Evolutionary conservation across 2,888 invertebrate genomes (phyloP).

Genomic region (Carpatolechia fugitivella): DNA sequence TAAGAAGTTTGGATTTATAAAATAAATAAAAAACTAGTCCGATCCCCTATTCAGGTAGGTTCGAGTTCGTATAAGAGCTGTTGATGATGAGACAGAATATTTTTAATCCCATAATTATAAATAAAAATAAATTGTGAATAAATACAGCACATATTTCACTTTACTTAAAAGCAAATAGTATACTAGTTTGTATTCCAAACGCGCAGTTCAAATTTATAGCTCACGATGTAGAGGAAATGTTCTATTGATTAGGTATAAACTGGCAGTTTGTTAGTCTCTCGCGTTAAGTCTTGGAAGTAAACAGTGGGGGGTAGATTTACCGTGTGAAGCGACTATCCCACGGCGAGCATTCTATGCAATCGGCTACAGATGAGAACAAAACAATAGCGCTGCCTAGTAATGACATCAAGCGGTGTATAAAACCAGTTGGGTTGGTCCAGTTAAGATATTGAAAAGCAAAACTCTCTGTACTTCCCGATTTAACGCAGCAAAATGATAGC

Average conservation of each 20-base stretch:
- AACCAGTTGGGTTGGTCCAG: background rate
- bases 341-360: constrained; percentile 36
- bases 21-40: too few relatives aligned
- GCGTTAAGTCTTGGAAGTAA: constrained; percentile 7
- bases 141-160: too few relatives aligned
- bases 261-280: background rate
- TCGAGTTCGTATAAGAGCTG: too few relatives aligned
- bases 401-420: background rate
- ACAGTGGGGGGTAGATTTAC: constrained; percentile 24
- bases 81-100: too few relatives aligned
- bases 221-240: background rate
- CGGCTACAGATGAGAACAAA: constrained; percentile 15
- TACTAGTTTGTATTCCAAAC: background rate
- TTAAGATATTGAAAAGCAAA: too few relatives aligned
- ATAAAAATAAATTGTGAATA: too few relatives aligned
- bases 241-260: constrained; percentile 5
- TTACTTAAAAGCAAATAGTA: too few relatives aligned
- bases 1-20: too few relatives aligned
- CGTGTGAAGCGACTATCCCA: constrained; percentile 25
- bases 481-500: too few relatives aligned
- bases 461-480: too few relatives aligned
- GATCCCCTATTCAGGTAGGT: too few relatives aligned
- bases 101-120: too few relatives aligned
- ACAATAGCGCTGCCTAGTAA: background rate
- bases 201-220: background rate